phyloP scores from a whole-genome alignment of 2,888 invertebrate species.

The Melangyna quadrimaculata region DNA sequence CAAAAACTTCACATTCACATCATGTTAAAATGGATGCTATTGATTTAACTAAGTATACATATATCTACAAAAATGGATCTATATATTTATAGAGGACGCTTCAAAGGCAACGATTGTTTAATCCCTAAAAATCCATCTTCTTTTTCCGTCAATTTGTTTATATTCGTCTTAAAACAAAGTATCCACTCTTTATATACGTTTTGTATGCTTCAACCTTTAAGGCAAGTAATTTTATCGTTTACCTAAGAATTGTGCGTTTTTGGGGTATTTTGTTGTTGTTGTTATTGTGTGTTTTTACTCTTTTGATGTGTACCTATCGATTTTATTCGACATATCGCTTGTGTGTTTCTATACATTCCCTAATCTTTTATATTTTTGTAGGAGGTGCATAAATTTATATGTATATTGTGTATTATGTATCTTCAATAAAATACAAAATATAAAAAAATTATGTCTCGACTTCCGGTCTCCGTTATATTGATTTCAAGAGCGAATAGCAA shows the following conservation, averaged over 20 bases:
- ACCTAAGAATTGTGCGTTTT: not conserved
- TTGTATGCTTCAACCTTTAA: not conserved
- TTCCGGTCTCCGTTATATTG: constrained; percentile 13
- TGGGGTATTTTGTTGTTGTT: constrained; percentile 13
- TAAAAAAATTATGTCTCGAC: constrained; percentile 6
- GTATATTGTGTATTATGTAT: not conserved
- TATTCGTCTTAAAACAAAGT: not conserved
- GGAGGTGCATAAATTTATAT: not conserved
- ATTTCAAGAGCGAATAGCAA: not conserved
- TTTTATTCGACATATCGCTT: not conserved
- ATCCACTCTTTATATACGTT: not conserved
- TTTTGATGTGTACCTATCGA: not conserved
- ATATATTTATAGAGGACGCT: constrained; percentile 13
- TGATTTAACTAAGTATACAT: not conserved
- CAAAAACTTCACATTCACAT: not conserved
- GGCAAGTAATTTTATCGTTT: constrained; percentile 12
- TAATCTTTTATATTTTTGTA: not conserved
- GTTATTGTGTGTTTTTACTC: constrained; percentile 4
- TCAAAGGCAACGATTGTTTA: constrained; percentile 11
- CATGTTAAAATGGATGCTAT: not conserved
- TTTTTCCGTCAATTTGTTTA: constrained; percentile 18
- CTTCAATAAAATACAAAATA: not conserved
- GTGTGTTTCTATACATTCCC: not conserved
- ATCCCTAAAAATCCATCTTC: not conserved
- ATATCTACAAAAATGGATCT: not conserved